Evolutionary conservation across 2,113 vertebrate species (phyloP), one percentile per base, ranked within the genome.

Genomic region (Ceratotherium simum): DNA sequence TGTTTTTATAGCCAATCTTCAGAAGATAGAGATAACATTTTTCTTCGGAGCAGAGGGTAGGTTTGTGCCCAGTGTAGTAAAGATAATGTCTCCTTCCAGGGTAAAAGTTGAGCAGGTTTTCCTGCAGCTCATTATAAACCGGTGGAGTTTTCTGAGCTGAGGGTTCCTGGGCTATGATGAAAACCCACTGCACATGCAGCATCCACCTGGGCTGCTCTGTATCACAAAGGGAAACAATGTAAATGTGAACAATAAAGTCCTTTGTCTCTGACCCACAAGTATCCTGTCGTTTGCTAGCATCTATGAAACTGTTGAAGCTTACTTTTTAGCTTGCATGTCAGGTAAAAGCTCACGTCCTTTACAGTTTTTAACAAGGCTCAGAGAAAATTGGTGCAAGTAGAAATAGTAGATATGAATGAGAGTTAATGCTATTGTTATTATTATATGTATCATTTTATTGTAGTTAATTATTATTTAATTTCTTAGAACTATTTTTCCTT

Each of bases 151-250:
- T 8, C 60, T 54, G 16, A 86, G 31, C 48, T 72, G 33, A 8
- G 1, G 4, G 2, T 8, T 94, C 20, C 54, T 81, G 1, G 6
- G 5, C 54, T 56, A 1, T 12, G 48, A 36, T 39, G 17, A 21
- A 87, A 67, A 42, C 16, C 3, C 18, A 8, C 0, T 46, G 23
- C 11, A 3, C 39, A 8, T 2, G 18, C n/a, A 39, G 29, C 12
- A 23, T 16, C 6, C 14, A 8, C 25, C 46, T 5, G 2, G 11
- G 16, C 27, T 17, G 5, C 12, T 36, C 14, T 12, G 2, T 1
- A 23, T 82, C 67, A 20, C 46, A 27, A 36, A 42, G 65, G 12
- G 12, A 70, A 73, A n/a, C 25, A 56, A 27, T 5, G 17, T 20
- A 46, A 81, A 75, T 7, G 20, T 2, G 56, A 11, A 25, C 14